phyloP scores from a whole-genome alignment of 2,113 vertebrate genomes.

The Brachyhypopomus gauderio region DNA sequence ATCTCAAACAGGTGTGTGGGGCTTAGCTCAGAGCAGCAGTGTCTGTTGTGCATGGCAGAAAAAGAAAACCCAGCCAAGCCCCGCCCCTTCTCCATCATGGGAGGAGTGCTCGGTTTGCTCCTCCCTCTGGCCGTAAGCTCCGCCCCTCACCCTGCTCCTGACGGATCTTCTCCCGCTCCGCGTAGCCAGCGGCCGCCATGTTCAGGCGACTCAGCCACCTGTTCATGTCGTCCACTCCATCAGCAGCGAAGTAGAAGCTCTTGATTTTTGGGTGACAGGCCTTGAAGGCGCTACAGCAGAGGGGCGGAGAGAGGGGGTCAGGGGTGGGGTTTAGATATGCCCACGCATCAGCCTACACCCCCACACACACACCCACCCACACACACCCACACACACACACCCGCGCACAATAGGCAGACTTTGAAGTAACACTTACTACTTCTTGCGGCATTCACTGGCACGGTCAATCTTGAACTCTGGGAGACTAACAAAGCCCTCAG shows the following conservation, averaged over 20 bases:
- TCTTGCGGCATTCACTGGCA: slow-evolving; percentile 95
- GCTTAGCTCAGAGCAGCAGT: too few relatives aligned
- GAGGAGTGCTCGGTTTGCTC: background rate
- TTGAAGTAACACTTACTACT: slow-evolving; percentile 84
- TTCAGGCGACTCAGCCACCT: slow-evolving; percentile 98
- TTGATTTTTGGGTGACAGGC: slow-evolving; percentile 99
- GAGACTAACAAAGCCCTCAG: slow-evolving; percentile 97
- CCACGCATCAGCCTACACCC: too few relatives aligned
- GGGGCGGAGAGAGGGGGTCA: background rate
- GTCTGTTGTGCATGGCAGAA: too few relatives aligned
- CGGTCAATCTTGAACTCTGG: slow-evolving; percentile 98
- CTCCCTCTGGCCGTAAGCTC: background rate
- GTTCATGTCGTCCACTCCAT: slow-evolving; percentile 98
- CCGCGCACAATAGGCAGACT: background rate
- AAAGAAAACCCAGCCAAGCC: too few relatives aligned
- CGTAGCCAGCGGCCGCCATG: slow-evolving; percentile 91
- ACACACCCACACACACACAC: background rate
- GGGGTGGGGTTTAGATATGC: background rate
- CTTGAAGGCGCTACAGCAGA: slow-evolving; percentile 90
- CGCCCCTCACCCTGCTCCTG: slow-evolving; percentile 88
- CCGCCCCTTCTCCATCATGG: background rate
- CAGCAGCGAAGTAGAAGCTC: slow-evolving; percentile 99
- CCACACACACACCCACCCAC: too few relatives aligned
- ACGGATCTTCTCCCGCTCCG: slow-evolving; percentile 91
- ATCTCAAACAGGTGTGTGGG: too few relatives aligned